phyloP scores from a whole-genome alignment of 1,140 invertebrate genomes.

The Leguminivora glycinivorella region DNA sequence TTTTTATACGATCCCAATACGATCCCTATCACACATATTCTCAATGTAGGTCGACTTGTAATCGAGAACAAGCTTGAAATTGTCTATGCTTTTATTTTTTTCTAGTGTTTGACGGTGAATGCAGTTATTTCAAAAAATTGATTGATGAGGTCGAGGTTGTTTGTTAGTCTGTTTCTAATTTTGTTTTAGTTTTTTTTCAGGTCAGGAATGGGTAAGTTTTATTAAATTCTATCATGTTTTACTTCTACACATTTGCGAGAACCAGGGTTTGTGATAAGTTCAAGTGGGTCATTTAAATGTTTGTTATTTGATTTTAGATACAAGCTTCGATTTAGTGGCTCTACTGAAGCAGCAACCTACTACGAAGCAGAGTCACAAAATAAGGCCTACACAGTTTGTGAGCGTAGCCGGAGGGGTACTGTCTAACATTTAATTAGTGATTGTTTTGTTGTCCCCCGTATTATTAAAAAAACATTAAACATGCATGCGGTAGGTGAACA shows the following conservation, averaged over 20 bases:
- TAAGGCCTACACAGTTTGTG: slow-evolving; percentile 54
- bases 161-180: slow-evolving; percentile 38
- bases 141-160: slow-evolving; percentile 33
- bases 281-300: neutral
- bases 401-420: slow-evolving; percentile 64
- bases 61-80: neutral
- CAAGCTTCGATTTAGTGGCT: slow-evolving; percentile 54
- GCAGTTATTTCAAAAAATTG: slow-evolving; percentile 47
- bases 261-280: neutral
- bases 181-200: slow-evolving; percentile 46
- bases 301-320: slow-evolving; percentile 47
- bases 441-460: slow-evolving; percentile 29
- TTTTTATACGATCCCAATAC: too few relatives aligned
- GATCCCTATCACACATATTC: neutral
- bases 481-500: slow-evolving; percentile 46
- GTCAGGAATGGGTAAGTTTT: slow-evolving; percentile 54
- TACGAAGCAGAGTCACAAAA: slow-evolving; percentile 58
- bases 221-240: neutral
- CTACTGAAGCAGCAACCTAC: slow-evolving; percentile 49
- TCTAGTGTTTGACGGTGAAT: slow-evolving; percentile 13
- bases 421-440: slow-evolving; percentile 33
- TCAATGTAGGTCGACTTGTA: slow-evolving; percentile 11
- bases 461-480: slow-evolving; percentile 32
- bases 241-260: neutral
- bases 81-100: slow-evolving; percentile 16